phyloP scores from a whole-genome alignment of 2,888 invertebrate genomes.

The Perithous albicinctus region DNA sequence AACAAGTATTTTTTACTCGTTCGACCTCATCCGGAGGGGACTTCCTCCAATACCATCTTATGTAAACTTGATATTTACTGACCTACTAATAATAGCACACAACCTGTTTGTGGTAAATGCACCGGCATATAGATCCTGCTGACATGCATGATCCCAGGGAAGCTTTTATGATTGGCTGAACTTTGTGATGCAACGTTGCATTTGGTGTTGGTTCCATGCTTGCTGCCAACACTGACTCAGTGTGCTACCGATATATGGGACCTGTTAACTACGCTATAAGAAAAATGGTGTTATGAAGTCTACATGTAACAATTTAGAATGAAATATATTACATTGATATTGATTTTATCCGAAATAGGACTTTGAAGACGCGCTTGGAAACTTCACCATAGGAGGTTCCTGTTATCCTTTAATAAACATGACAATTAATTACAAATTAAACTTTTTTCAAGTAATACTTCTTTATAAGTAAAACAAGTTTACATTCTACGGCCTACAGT shows the following conservation, averaged over 20 bases:
- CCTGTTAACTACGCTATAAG: too few species aligned
- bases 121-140: not conserved
- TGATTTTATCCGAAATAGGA: too few species aligned
- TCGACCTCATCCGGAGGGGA: constrained; percentile 48
- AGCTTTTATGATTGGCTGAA: not conserved
- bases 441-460: too few species aligned
- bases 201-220: not conserved
- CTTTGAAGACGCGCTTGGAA: too few species aligned
- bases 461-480: too few species aligned
- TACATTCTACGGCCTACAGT: too few species aligned
- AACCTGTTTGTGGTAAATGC: not conserved
- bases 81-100: constrained; percentile 34
- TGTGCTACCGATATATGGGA: not conserved
- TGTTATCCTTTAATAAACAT: too few species aligned
- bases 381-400: too few species aligned
- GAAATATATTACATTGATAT: too few species aligned
- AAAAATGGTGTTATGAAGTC: too few species aligned
- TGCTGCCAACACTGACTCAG: not conserved
- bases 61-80: constrained; percentile 44
- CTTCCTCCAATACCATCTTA: constrained; percentile 41
- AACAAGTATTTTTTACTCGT: constrained; percentile 10
- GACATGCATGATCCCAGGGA: constrained; percentile 1
- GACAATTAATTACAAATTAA: too few species aligned
- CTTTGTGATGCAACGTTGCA: not conserved
- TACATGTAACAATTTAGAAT: too few species aligned